Conservation (phyloP, 2,797 vertebrate genomes). For the Ciconia nigra region DNA sequence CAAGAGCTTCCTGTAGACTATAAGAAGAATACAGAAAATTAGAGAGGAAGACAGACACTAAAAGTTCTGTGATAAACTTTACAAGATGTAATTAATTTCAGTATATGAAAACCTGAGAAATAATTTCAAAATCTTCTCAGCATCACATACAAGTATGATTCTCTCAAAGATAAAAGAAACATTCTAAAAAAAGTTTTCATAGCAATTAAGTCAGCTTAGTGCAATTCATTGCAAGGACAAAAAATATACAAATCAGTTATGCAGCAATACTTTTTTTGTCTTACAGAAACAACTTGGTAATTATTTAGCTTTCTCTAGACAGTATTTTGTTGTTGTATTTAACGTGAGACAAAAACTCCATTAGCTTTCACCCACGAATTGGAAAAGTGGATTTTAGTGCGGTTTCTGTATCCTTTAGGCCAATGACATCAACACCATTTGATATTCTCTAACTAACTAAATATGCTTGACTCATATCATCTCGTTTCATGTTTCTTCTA, state of each 20-base stretch:
- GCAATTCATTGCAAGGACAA: neutral
- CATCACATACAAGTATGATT: neutral
- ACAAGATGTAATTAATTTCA: neutral
- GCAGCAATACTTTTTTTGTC: neutral
- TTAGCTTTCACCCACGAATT: neutral
- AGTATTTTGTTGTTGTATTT: neutral
- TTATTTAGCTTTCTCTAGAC: neutral
- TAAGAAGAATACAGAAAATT: neutral
- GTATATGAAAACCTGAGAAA: neutral
- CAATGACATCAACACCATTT: neutral
- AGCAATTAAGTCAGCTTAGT: neutral
- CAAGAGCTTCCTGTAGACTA: neutral
- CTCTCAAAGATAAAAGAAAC: neutral
- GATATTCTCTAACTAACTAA: neutral
- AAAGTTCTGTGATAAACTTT: neutral
- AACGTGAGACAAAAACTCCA: neutral
- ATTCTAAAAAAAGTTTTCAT: neutral
- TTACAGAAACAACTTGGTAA: neutral
- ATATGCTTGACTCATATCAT: neutral
- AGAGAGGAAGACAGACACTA: neutral
- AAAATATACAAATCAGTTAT: neutral
- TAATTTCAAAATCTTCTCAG: neutral
- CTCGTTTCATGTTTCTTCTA: neutral
- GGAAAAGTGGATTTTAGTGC: constrained; percentile 17
- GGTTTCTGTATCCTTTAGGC: neutral